Percentiles rank a stretch among this genome's conserved stretches.
phyloP scores from a whole-genome alignment of 2,113 vertebrate genomes.

The Chaetodon auriga region DNA sequence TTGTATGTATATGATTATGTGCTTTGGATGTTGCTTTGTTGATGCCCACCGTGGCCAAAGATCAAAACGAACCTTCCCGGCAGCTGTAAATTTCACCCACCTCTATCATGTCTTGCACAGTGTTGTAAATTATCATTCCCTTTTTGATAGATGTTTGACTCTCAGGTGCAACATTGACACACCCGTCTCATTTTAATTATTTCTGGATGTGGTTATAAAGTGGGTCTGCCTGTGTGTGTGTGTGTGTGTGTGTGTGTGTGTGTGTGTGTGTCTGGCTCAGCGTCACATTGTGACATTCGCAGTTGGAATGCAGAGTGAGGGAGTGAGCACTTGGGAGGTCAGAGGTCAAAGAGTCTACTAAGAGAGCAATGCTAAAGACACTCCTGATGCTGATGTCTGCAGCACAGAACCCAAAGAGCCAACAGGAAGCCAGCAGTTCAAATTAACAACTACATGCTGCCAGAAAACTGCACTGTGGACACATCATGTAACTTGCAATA shows the following conservation, averaged over 20 bases:
- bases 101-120: constrained; percentile 11
- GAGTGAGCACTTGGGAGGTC: constrained; percentile 42
- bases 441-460: not conserved
- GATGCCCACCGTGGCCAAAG: not conserved
- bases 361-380: constrained; percentile 16
- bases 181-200: constrained; percentile 44
- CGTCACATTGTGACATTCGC: constrained; percentile 55
- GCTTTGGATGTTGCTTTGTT: not conserved
- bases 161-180: constrained; percentile 48
- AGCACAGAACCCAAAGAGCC: not conserved
- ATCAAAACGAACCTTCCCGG: constrained; percentile 14
- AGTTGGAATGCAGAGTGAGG: constrained; percentile 65
- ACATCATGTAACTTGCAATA: not conserved
- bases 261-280: constrained; percentile 32
- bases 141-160: constrained; percentile 45
- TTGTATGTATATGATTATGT: not conserved
- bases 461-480: not conserved
- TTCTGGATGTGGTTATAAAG: constrained; percentile 40
- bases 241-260: constrained; percentile 8
- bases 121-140: constrained; percentile 26
- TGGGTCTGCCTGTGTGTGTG: not conserved
- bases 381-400: constrained; percentile 14
- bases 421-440: not conserved
- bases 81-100: constrained; percentile 16
- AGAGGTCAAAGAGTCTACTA: constrained; percentile 51